These are phyloP conservation scores for Chromoteleia sp. DNA, from an alignment of 2,888 invertebrate species.

Conservation along the genomic window DNA sequence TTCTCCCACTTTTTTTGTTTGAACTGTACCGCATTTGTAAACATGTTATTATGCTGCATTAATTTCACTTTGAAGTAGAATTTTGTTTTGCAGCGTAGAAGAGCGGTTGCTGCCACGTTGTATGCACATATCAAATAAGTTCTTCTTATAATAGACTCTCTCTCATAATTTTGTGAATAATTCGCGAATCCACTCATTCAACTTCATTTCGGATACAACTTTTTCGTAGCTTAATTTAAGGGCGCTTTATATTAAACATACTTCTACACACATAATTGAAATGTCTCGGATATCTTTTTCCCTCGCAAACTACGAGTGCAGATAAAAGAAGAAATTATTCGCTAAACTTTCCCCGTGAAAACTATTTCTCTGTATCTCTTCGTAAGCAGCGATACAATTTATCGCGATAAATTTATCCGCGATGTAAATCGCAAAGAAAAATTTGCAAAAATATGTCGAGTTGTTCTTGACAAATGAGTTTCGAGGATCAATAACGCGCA, in stretches of 20 bases:
- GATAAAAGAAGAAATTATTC: too few relatives aligned
- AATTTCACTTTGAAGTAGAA: slow-evolving; percentile 32
- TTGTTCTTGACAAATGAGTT: not conserved
- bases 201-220: too few relatives aligned
- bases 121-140: slow-evolving; percentile 6
- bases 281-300: too few relatives aligned
- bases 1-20: not conserved
- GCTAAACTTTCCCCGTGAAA: not conserved
- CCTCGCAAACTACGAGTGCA: not conserved
- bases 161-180: too few relatives aligned
- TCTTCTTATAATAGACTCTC: slow-evolving; percentile 11
- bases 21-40: slow-evolving; percentile 17
- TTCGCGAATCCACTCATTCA: too few relatives aligned
- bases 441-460: not conserved
- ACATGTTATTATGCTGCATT: slow-evolving; percentile 31
- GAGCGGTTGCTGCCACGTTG: not conserved
- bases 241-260: too few relatives aligned
- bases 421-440: not conserved
- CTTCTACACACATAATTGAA: too few relatives aligned
- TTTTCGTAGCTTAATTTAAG: too few relatives aligned
- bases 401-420: not conserved
- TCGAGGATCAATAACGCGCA: slow-evolving; percentile 7
- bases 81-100: slow-evolving; percentile 12
- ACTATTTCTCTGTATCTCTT: too few relatives aligned
- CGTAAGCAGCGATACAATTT: not conserved